These are phyloP conservation scores for Micromesistius poutassou DNA, from an alignment of 2,797 vertebrate genomes.

Conservation along the genomic window DNA sequence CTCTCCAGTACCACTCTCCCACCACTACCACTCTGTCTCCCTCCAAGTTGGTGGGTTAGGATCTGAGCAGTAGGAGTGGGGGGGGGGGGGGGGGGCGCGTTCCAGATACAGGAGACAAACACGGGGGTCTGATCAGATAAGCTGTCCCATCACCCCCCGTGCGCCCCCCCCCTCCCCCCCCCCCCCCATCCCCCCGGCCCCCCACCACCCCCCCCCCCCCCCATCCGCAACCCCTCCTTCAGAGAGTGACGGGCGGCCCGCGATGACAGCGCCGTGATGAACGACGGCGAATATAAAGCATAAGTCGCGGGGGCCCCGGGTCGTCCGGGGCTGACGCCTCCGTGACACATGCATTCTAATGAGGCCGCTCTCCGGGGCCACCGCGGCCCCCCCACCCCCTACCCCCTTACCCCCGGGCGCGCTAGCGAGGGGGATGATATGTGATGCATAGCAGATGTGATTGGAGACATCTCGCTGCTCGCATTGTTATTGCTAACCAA, in stretches of 20 bases:
- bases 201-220: conserved; percentile 22
- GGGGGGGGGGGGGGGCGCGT: conserved; percentile 39
- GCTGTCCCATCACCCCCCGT: background rate
- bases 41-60: background rate
- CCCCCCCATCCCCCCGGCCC: background rate
- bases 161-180: conserved; percentile 21
- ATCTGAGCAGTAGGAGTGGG: conserved; percentile 17
- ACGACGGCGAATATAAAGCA: conserved; percentile 68
- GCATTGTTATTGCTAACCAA: conserved; percentile 65
- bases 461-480: conserved; percentile 66
- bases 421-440: conserved; percentile 50
- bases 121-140: conserved; percentile 20
- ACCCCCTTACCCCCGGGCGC: conserved; percentile 45
- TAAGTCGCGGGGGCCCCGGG: conserved; percentile 61
- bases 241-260: conserved; percentile 40
- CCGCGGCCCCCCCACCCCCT: conserved; percentile 40
- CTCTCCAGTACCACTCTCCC: conserved; percentile 56
- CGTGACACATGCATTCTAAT: conserved; percentile 71
- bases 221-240: conserved; percentile 31
- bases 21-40: conserved; percentile 50
- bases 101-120: conserved; percentile 42
- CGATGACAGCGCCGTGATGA: conserved; percentile 60
- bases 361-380: conserved; percentile 60
- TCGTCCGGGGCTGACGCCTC: conserved; percentile 57
- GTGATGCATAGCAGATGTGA: conserved; percentile 73